These are phyloP conservation scores for Rhabdophis nuchalis DNA, from an alignment of 2,797 vertebrate genomes.

Conservation along the genomic window DNA sequence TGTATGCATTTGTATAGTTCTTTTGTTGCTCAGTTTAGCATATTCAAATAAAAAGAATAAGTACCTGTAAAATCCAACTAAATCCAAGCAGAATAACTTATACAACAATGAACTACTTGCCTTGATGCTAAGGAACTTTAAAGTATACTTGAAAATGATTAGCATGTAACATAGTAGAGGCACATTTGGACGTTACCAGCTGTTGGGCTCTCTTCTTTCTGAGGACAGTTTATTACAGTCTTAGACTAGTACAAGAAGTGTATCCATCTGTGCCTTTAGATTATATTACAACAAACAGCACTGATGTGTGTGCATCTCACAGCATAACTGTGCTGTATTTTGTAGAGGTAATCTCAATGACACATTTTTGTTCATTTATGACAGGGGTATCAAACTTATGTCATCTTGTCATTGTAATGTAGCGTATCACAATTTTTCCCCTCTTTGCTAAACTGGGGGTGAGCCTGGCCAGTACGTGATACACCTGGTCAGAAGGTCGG, in stretches of 20 bases:
- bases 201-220: not conserved
- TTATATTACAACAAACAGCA: not conserved
- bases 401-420: no score
- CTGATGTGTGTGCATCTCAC: not conserved
- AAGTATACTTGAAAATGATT: not conserved
- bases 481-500: no score
- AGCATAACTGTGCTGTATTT: not conserved
- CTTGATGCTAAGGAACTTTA: not conserved
- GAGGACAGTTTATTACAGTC: not conserved
- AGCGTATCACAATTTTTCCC: no score
- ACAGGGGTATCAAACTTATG: no score
- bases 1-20: not conserved
- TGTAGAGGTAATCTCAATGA: accelerated
- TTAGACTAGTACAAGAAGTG: not conserved
- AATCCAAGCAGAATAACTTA: not conserved
- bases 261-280: not conserved
- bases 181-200: not conserved
- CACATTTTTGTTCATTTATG: not conserved
- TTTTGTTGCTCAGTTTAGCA: not conserved
- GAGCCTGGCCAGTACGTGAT: no score
- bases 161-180: not conserved
- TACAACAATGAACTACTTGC: not conserved
- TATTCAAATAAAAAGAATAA: not conserved
- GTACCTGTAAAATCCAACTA: not conserved
- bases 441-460: no score